Evolutionary conservation across 2,113 vertebrate genomes (phyloP), one percentile per base, ranked within the genome.

Genomic region (Macquaria australasica): DNA sequence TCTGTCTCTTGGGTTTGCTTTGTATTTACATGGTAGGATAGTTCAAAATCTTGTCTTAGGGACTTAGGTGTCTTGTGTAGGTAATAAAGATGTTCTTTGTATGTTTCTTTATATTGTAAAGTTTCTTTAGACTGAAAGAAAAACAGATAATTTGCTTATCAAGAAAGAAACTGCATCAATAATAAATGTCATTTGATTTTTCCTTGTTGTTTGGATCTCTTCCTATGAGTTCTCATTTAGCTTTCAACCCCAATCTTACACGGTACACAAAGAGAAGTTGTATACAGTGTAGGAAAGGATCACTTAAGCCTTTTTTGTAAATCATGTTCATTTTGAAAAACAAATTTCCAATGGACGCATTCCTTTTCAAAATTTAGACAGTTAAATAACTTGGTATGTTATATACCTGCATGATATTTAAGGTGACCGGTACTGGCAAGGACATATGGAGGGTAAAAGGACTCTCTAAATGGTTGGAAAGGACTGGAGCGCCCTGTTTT

Each of bases 101-200:
- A 96, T 95, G 93, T 95, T 94, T 94, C 95, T 95, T 95, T 95
- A 95, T 96, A 95, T 94, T 95, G 94, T 94, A 96, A 94, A 95
- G 94, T 94, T 95, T 91, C 93, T 96, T 96, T 95, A 96, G 95
- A 95, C 92, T 91, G 91, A 95, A 95, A 93, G 88, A 91, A 94
- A 94, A 94, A 95, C 92, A 90, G 91, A 94, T 93, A 82, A 94
- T 95, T 96, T 95, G 93, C 94, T 95, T 94, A 96, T 95, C 91
- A 90, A 94, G 95, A 92, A 94, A 93, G 92, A 95, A 93, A 96
- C 88, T 95, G 93, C 93, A 94, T 95, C 95, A 97, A 96, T 96
- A 95, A 95, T 95, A 95, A 94, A 94, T 95, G 93, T 95, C 84
- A 92, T 94, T 95, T 95, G 93, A 93, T 95, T 95, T 95, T 94